Base-by-base conservation (phyloP, 1,140 invertebrate species). In the Drosophila burlai region DNA sequence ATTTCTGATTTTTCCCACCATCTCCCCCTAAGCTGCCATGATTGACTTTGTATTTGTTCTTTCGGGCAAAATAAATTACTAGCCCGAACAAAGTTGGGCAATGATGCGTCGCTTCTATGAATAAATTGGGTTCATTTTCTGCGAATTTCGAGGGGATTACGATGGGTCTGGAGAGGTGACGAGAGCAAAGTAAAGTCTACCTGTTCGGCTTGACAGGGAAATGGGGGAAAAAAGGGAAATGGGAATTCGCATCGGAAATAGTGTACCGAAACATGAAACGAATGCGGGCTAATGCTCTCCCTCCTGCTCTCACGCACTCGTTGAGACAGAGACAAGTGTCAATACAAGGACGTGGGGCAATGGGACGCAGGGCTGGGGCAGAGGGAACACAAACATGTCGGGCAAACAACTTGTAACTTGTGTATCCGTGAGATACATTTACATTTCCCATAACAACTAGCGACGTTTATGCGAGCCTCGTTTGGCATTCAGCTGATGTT, bases 381-480 rank as follows among this genome's bases (percentile, higher is more conserved):
- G 45, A 55, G 34, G 66, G 36, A 52, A 49, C 38, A 50, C 69
- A 73, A 73, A 73, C 71, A 73, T 73, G 72, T 43, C 74, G 66
- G 81, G 78, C 80, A 46, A 74, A 76, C 81, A 67, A 83, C 74
- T 83, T 83, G 82, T 84, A 73, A 68, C 58, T 76, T 77, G 82
- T 76, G 73, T 84, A 73, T 72, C 62, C 62, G 64, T 47, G 63
- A 83, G 62, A 85, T 76, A 85, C 65, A 72, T 85, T 81, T 83
- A 58, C 71, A 73, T 73, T 73, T 73, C 71, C 78, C 68, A 84
- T 81, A 81, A 82, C 64, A 80, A 80, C 81, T 66, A 81, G 80
- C 67, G 78, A 68, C 66, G 69, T 81, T 64, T 72, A 42, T 73
- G 76, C 45, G 61, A 75, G 81, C 38, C 52, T 81, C 65, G 65